Base-by-base conservation (phyloP, 2,113 vertebrate genomes). In the human (Homo sapiens) region DNA sequence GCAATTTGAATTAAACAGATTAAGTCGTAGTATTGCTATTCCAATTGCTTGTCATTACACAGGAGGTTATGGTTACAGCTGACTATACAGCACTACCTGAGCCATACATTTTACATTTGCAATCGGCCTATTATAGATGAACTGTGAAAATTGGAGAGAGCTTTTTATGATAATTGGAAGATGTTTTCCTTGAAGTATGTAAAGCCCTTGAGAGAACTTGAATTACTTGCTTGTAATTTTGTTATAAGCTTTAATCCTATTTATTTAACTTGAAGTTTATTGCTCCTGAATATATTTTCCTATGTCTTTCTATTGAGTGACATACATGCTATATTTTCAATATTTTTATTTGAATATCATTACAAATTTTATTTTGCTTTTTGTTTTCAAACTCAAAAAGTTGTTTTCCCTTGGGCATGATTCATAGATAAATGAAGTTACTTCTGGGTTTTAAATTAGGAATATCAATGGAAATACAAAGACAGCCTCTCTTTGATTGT, bases 131-230 rank as follows among this genome's bases (percentile, higher is more conserved):
- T 98, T 98, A 98, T 97, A 98, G 94, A 98, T 99, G 97, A 99
- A 98, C 98, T 98, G 98, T 98, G 98, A 98, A 99, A 98, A 99
- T 85, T 97, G 92, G 96, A 98, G 98, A 98, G 97, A 97, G 90
- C 81, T 98, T 98, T 98, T 99, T 98, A 98, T 98, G 98, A 98
- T 98, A 99, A 99, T 98, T 99, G 97, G 96, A 98, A 98, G 98
- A 97, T 98, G 93, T 98, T 99, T 99, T 98, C 94, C 97, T 98
- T 98, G 97, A 98, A 98, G 98, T 98, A 93, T 97, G 92, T 97
- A 98, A 98, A 96, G 92, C 98, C 97, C 98, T 97, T 96, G 96
- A 98, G 98, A 98, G 97, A 98, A 96, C 83, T 92, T 94, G 95
- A 98, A 98, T 98, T 98, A 97, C 96, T 98, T 98, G 96, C 97